A percentile compares a stretch with the other conserved stretches of the same genome.
phyloP scores from a whole-genome alignment of 2,888 invertebrate species.

The Hirtodrosophila histrioides region DNA sequence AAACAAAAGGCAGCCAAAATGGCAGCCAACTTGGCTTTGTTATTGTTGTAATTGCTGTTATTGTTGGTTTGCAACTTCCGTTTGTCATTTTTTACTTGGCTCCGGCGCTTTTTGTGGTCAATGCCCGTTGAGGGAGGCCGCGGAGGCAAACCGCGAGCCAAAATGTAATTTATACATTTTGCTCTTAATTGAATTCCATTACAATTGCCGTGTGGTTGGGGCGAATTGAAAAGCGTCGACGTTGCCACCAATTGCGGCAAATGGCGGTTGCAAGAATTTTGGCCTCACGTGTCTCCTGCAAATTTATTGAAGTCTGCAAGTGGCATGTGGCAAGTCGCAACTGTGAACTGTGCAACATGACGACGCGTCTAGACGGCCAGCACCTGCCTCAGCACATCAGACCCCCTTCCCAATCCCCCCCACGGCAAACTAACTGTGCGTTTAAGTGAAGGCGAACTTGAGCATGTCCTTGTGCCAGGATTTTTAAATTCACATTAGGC shows the following conservation, averaged over 20 bases:
- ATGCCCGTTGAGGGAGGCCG: constrained; percentile 12
- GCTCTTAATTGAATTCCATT: constrained; percentile 70
- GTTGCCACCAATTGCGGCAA: constrained; percentile 38
- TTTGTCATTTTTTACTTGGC: constrained; percentile 35
- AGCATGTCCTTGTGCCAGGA: constrained; percentile 12
- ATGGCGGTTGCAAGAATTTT: constrained; percentile 18
- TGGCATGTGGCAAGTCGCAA: constrained; percentile 29
- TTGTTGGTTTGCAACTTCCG: constrained; percentile 52
- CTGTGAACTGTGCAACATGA: constrained; percentile 39
- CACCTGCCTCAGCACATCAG: constrained; percentile 1
- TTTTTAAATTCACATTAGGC: constrained; percentile 26
- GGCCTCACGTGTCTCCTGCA: constrained; percentile 26
- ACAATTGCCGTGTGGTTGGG: constrained; percentile 18
- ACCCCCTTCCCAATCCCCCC: background rate
- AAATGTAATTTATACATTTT: constrained; percentile 50
- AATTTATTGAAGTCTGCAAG: constrained; percentile 57
- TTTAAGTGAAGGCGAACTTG: constrained; percentile 2
- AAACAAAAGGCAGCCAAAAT: constrained; percentile 63
- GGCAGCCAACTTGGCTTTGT: constrained; percentile 20
- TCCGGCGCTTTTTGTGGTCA: constrained; percentile 30
- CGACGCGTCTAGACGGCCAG: constrained; percentile 64
- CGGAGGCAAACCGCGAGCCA: constrained; percentile 29
- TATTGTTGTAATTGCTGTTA: constrained; percentile 15
- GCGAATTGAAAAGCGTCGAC: constrained; percentile 10
- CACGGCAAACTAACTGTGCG: constrained; percentile 14